phyloP scores from a whole-genome alignment of 2,888 invertebrate species.

The Mamestra brassicae region DNA sequence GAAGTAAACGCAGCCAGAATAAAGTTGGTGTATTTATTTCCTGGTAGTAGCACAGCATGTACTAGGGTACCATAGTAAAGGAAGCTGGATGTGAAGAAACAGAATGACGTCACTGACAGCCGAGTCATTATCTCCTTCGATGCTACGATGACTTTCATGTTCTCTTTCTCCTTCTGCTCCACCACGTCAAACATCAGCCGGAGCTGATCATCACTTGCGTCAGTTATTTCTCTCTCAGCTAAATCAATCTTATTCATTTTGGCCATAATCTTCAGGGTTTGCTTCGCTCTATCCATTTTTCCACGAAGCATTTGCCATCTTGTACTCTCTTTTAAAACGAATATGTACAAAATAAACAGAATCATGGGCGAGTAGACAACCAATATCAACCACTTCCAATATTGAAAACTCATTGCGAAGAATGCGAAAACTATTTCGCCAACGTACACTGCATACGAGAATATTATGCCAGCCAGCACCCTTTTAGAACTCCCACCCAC shows the following conservation, averaged over 20 bases:
- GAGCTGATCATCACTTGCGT: slow-evolving; percentile 76
- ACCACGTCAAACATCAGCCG: slow-evolving; percentile 76
- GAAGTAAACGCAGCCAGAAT: slow-evolving; percentile 78
- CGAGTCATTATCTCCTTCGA: slow-evolving; percentile 83
- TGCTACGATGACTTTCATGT: slow-evolving; percentile 76
- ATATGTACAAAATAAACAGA: slow-evolving; percentile 74
- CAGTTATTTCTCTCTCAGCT: slow-evolving; percentile 74
- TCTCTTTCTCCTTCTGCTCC: slow-evolving; percentile 78
- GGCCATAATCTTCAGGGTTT: slow-evolving; percentile 74
- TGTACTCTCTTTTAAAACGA: slow-evolving; percentile 80
- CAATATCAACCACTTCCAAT: slow-evolving; percentile 81
- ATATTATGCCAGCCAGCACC: slow-evolving; percentile 80
- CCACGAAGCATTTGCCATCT: slow-evolving; percentile 84
- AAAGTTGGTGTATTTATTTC: slow-evolving; percentile 84
- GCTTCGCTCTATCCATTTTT: slow-evolving; percentile 76
- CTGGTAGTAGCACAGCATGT: slow-evolving; percentile 81
- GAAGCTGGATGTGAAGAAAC: slow-evolving; percentile 83
- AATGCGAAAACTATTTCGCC: slow-evolving; percentile 83
- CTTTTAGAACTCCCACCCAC: slow-evolving; percentile 83
- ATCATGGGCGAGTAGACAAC: slow-evolving; percentile 78
- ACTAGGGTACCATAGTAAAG: slow-evolving; percentile 82
- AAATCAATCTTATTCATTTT: slow-evolving; percentile 78
- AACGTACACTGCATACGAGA: slow-evolving; percentile 81
- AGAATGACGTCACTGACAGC: slow-evolving; percentile 77
- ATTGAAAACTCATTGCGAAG: slow-evolving; percentile 78